Base-by-base conservation (phyloP, 2,888 invertebrate genomes). In the Orthonychiurus folsomi region DNA sequence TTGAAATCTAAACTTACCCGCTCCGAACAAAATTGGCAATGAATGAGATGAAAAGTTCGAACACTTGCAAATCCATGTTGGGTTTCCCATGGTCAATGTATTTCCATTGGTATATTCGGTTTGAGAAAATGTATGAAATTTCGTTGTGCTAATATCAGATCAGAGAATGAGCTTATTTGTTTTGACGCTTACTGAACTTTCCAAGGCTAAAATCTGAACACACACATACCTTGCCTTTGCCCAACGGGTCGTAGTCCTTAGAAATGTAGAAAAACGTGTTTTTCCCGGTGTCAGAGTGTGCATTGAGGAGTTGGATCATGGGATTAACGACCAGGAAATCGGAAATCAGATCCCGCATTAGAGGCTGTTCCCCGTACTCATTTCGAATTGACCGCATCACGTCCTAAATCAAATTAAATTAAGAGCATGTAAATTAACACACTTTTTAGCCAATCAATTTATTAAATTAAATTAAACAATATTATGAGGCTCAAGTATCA, bases 201-300 rank as follows among this genome's bases (percentile, higher is more conserved):
- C 52, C 20, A 52, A 12, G 52, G 9, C 18, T 25, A 12, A 56
- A 25, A 5, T 56, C 12, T 5, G 56, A 25, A 26, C 23, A 55
- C 12, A 37, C 15, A 15, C 53, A 56, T 50, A 70, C 72, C 63
- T 68, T 68, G 26, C 59, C 63, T 47, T 69, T 60, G 25, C 65
- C 25, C 0, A 70, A 63, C 3, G 72, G 72, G 59, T 72, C 69
- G 60, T 62, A 70, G 27, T 72, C 69, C n/a, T 70, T 70, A 47
- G 70, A 70, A 1, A 72, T 67, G 53, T 72, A 72, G 53, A 72
- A 72, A 60, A 69, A 72, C 25, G 72, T 69, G 21, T 72, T 72
- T 26, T 65, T 69, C 37, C 60, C 64, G 21, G 67, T 65, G 9
- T 59, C 50, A n/a, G 70, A 66, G 63, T 72, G 72, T 15, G 64